Evolutionary conservation across 2,888 invertebrate species (phyloP), one percentile per base, ranked within the genome.

Genomic region (Meliscaeva auricollis): DNA sequence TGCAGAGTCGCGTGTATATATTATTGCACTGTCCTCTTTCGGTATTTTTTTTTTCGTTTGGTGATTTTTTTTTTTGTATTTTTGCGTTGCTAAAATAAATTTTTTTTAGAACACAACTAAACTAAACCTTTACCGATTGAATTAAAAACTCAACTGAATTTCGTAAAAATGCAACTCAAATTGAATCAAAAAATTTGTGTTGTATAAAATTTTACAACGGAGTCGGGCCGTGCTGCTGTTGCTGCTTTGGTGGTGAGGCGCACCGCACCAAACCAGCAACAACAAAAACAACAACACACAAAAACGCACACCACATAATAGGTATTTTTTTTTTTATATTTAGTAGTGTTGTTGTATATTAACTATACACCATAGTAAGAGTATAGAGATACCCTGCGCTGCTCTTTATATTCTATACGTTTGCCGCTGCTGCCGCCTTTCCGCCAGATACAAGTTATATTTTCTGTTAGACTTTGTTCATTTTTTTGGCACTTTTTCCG

Each of bases 61-160:
- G 13, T 17, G n/a, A n/a, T n/a, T n/a, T n/a, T n/a, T n/a, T n/a
- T n/a, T 32, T 48, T 30, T 8, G n/a, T n/a, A n/a, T 44, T 60
- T 44, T 30, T 44, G 11, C 26, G 62, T 62, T 26, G 44, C 30
- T 30, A 6, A 66, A 66, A 66, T 8, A 38, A 48, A 20, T n/a
- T 73, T 77, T 84, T 62, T 81, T 77, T 85, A 85, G 89, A 89
- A 90, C 89, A 90, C 90, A 90, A 90, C 90, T 90, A 90, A 90
- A 89, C 89, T 90, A 90, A 90, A 89, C 89, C 89, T 89, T 89
- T 88, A 90, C 91, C 90, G 91, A 91, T 90, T 91, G 91, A 91
- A 91, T 91, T 90, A 91, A 91, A 92, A 91, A 91, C 91, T 91
- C 91, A 91, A 92, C 91, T 92, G 91, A 91, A 91, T 90, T 91